Base-by-base conservation (phyloP, 2,113 vertebrate genomes). In the Nanorana parkeri region DNA sequence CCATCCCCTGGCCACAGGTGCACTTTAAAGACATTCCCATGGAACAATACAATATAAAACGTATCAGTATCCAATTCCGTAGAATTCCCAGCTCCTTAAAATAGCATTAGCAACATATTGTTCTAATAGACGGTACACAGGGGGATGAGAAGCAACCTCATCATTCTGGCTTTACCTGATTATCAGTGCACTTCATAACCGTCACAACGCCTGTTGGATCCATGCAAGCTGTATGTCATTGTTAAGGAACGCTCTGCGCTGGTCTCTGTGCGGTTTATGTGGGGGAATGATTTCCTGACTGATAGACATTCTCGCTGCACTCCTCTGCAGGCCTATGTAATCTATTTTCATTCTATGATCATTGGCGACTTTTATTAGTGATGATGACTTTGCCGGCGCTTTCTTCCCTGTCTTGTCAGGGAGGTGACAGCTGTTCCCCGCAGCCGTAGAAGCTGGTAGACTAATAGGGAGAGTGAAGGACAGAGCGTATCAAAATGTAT, bases 381-480 rank as follows among this genome's bases (percentile, higher is more conserved):
- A 58, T 24, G 71, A 67, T 82, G 71, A 74, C 80, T 82, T 74
- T 75, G 80, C 73, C 51, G 5, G 10, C 20, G 60, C n/a, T 74
- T 72, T 74, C 19, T 36, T 28, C 20, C 29, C 5, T 11, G 28
- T 32, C 17, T 66, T 47, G 68, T 66, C 3, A 24, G 15, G 36
- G 60, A 73, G 58, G 69, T 66, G 80, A 81, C 79, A 81, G 80
- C 80, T 81, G 69, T 54, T 82, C 51, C 20, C 21, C 61, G 23
- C 80, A 58, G 63, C 17, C 60, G n/a, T 54, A 66, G 41, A 47
- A 66, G 19, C 32, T 1, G 21, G 24, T 20, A 54, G 58, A 24
- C 67, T 41, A 63, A 56, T 65, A 4, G 26, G 24, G 55, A 28
- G 20, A 23, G 71, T 74, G 71, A 82, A 81, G 80, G 80, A 81